Conservation (phyloP, 35 echinoderm and acorn worm genomes). For the Heliocidaris tuberculata region DNA sequence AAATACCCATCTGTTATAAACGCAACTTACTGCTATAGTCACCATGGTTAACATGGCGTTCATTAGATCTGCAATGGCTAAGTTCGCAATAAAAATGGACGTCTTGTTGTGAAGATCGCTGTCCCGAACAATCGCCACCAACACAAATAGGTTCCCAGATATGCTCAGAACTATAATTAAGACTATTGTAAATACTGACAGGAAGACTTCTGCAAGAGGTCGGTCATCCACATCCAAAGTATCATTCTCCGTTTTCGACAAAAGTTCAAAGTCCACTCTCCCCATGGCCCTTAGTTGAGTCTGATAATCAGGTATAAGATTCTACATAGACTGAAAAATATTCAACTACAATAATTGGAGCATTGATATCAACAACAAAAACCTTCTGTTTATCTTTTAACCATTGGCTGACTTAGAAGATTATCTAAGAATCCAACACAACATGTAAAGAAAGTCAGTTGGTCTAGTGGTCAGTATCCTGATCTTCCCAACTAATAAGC, state of each 20-base stretch:
- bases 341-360: no score
- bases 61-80: slow-evolving; percentile 75
- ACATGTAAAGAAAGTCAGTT: no score
- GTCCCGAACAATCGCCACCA: slow-evolving; percentile 60
- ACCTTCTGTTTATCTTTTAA: no score
- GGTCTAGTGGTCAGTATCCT: no score
- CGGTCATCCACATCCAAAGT: neutral
- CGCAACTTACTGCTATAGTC: slow-evolving; percentile 55
- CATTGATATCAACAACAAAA: no score
- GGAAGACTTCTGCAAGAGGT: neutral
- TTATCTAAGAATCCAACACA: no score
- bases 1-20: slow-evolving; percentile 57
- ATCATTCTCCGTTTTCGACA: neutral
- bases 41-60: slow-evolving; percentile 51
- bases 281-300: neutral
- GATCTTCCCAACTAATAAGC: no score
- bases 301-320: neutral
- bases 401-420: no score
- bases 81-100: slow-evolving; percentile 70
- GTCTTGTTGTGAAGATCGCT: slow-evolving; percentile 59
- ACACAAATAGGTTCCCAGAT: slow-evolving; percentile 62
- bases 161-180: slow-evolving; percentile 65
- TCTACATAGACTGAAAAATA: neutral
- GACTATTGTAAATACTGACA: slow-evolving; percentile 37
- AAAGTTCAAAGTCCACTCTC: neutral